These are phyloP conservation scores for Channa argus DNA, from an alignment of 2,113 vertebrate genomes.

Conservation along the genomic window DNA sequence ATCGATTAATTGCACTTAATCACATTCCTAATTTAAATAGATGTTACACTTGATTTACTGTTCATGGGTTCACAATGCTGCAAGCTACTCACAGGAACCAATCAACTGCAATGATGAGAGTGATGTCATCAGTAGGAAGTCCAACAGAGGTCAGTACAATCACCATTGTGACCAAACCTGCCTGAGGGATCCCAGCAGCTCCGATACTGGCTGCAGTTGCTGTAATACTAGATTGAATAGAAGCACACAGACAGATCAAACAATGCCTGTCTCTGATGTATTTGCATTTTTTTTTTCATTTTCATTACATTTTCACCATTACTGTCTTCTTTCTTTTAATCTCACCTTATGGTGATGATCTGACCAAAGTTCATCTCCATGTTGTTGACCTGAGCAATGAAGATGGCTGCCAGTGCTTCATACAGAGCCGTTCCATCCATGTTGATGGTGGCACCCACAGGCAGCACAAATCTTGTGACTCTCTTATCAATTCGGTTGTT, in stretches of 20 bases:
- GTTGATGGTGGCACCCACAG: conserved; percentile 96
- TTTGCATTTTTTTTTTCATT: too few species aligned
- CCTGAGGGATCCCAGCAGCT: conserved; percentile 96
- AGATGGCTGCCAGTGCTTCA: conserved; percentile 96
- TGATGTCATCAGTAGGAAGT: conserved; percentile 97
- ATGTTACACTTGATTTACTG: background rate
- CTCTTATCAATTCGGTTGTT: conserved; percentile 95
- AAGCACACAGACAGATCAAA: background rate
- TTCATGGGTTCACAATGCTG: background rate
- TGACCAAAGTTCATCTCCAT: conserved; percentile 98
- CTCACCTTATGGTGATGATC: conserved; percentile 98
- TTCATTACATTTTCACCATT: too few species aligned
- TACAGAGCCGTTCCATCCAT: conserved; percentile 98
- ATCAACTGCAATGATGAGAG: conserved; percentile 97
- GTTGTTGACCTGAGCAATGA: conserved; percentile 98
- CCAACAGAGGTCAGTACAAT: conserved; percentile 98
- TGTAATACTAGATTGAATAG: conserved; percentile 87
- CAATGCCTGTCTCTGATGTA: background rate
- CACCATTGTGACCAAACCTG: conserved; percentile 98
- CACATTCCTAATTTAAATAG: background rate
- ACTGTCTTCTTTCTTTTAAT: background rate
- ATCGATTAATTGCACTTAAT: too few species aligned
- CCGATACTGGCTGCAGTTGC: conserved; percentile 97
- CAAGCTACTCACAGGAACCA: conserved; percentile 95
- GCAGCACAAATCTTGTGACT: conserved; percentile 94